These are phyloP conservation scores for Tachysurus fulvidraco DNA, from an alignment of 2,113 vertebrate genomes.

Conservation along the genomic window DNA sequence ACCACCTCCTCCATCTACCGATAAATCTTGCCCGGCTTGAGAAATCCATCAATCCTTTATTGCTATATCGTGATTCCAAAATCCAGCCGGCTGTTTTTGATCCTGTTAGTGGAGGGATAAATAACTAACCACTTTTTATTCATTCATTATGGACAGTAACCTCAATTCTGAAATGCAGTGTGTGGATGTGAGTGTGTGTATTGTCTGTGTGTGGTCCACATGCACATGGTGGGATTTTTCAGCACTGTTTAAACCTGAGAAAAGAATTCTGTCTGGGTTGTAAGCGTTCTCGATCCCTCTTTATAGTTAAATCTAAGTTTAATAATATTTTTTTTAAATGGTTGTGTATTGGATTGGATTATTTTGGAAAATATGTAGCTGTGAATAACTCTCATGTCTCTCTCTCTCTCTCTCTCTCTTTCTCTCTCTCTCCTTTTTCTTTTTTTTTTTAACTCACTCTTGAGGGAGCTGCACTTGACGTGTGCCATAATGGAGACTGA, in stretches of 20 bases:
- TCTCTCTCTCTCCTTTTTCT: neutral
- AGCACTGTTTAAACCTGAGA: constrained; percentile 37
- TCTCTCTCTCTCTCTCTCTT: neutral
- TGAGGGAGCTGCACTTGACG: constrained; percentile 6
- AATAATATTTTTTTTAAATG: constrained; percentile 4
- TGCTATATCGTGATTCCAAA: neutral
- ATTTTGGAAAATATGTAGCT: constrained; percentile 33
- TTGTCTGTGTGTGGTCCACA: constrained; percentile 54
- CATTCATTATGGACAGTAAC: constrained; percentile 6
- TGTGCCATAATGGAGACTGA: constrained; percentile 8
- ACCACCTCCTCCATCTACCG: constrained; percentile 80
- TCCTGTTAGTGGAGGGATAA: constrained; percentile 27
- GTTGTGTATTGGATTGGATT: constrained; percentile 23
- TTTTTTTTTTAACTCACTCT: neutral
- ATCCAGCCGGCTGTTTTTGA: constrained; percentile 10
- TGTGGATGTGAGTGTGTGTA: constrained; percentile 52
- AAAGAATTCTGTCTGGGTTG: constrained; percentile 26
- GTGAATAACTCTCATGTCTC: constrained; percentile 14
- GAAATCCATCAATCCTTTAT: neutral
- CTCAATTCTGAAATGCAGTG: constrained; percentile 35
- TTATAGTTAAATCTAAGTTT: constrained; percentile 22
- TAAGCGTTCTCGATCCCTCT: constrained; percentile 9
- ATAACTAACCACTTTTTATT: constrained; percentile 11
- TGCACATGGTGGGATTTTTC: constrained; percentile 43
- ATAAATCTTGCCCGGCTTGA: constrained; percentile 96